Percentiles rank a stretch among this genome's conserved stretches.
These are phyloP conservation scores for Napeogenes sylphis DNA, from an alignment of 2,888 invertebrate genomes.

Conservation along the genomic window DNA sequence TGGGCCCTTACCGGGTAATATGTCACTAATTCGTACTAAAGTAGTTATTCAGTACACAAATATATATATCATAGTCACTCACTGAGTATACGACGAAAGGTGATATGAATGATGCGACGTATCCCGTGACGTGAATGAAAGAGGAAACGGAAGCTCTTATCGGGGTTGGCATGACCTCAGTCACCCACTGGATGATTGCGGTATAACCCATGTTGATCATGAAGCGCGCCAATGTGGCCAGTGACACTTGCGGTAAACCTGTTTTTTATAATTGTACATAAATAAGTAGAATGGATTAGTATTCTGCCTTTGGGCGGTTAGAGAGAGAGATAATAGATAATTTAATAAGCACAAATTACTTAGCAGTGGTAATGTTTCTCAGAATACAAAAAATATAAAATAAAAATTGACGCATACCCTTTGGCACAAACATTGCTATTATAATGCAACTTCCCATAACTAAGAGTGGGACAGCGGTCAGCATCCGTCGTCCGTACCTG, in stretches of 20 bases:
- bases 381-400: background rate
- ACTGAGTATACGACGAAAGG: slow-evolving; percentile 69
- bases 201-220: slow-evolving; percentile 71
- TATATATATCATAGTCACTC: slow-evolving; percentile 21
- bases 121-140: slow-evolving; percentile 67
- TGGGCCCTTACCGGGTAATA: too few species aligned
- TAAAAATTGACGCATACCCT: slow-evolving; percentile 45
- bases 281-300: too few species aligned
- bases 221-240: slow-evolving; percentile 66
- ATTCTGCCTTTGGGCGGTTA: too few species aligned
- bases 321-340: too few species aligned
- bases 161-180: slow-evolving; percentile 66
- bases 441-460: slow-evolving; percentile 51
- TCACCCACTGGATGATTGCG: slow-evolving; percentile 65
- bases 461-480: slow-evolving; percentile 55
- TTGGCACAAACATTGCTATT: slow-evolving; percentile 58
- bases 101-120: slow-evolving; percentile 58
- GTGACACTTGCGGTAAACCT: slow-evolving; percentile 57
- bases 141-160: slow-evolving; percentile 65
- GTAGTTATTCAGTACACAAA: too few species aligned
- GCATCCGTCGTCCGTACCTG: slow-evolving; percentile 63
- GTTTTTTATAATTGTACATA: too few species aligned
- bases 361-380: background rate
- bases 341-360: too few species aligned
- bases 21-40: too few species aligned